phyloP scores from a whole-genome alignment of 2,797 vertebrate species.

The Falco peregrinus region DNA sequence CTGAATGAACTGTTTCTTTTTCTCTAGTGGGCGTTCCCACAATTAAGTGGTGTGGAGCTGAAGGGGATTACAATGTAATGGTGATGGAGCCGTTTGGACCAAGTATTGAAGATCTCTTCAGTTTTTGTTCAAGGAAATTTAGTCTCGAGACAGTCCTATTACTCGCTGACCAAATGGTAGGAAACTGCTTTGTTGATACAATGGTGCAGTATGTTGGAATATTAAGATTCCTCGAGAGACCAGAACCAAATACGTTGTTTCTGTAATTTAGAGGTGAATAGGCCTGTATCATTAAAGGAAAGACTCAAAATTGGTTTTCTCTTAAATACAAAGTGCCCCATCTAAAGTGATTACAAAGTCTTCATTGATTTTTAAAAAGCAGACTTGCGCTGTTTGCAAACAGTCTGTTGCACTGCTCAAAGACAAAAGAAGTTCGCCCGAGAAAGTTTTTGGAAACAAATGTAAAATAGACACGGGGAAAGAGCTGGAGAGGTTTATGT shows the following conservation, averaged over 20 bases:
- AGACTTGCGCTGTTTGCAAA: too few relatives aligned
- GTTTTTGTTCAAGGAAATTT: slow-evolving; percentile 94
- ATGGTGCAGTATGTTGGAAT: neutral
- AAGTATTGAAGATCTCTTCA: slow-evolving; percentile 96
- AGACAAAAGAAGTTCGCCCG: too few relatives aligned
- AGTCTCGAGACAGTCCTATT: slow-evolving; percentile 93
- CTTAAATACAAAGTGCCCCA: neutral
- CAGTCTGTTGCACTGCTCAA: too few relatives aligned
- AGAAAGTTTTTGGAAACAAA: too few relatives aligned
- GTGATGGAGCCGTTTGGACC: slow-evolving; percentile 96
- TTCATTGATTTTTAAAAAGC: too few relatives aligned
- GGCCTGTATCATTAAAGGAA: neutral
- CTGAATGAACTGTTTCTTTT: slow-evolving; percentile 24
- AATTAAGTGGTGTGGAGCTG: slow-evolving; percentile 97
- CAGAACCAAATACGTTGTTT: neutral
- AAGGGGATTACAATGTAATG: slow-evolving; percentile 98
- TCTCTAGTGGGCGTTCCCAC: slow-evolving; percentile 93
- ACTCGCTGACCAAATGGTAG: slow-evolving; percentile 90
- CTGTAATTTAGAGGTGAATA: neutral
- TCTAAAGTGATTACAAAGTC: too few relatives aligned
- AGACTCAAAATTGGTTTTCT: neutral
- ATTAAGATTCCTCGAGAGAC: neutral
- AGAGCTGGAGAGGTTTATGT: too few relatives aligned
- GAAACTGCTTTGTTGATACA: slow-evolving; percentile 10
- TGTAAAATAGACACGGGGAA: too few relatives aligned